phyloP scores from a whole-genome alignment of 2,113 vertebrate species.

The Xiphophorus maculatus region DNA sequence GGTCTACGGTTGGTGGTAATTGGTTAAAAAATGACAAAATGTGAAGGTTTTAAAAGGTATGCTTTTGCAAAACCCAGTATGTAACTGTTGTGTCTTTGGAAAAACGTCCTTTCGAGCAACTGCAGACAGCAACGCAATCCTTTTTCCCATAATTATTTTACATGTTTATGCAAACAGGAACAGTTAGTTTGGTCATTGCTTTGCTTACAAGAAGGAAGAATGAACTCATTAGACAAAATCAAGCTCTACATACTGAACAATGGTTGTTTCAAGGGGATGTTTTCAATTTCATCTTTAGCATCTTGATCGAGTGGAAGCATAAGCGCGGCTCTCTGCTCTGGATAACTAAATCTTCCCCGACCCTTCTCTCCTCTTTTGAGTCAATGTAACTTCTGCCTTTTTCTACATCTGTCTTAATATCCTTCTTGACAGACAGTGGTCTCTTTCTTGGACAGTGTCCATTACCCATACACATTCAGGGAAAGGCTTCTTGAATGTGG shows the following conservation, averaged over 20 bases:
- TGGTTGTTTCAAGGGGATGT: slow-evolving; percentile 42
- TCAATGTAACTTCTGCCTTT: slow-evolving; percentile 27
- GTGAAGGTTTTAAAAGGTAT: too few species aligned
- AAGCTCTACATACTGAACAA: slow-evolving; percentile 63
- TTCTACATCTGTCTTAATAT: slow-evolving; percentile 9
- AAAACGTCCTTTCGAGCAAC: too few species aligned
- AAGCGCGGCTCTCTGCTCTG: background rate
- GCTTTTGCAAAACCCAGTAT: too few species aligned
- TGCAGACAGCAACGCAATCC: too few species aligned
- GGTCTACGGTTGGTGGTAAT: too few species aligned
- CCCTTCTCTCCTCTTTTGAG: slow-evolving; percentile 16
- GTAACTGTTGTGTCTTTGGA: too few species aligned
- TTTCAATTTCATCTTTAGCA: slow-evolving; percentile 11
- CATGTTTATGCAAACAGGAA: too few species aligned
- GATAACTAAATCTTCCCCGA: background rate
- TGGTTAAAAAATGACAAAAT: too few species aligned
- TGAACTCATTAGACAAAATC: slow-evolving; percentile 68
- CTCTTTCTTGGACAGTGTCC: background rate
- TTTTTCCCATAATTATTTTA: too few species aligned
- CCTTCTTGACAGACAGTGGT: slow-evolving; percentile 19
- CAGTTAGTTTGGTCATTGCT: slow-evolving; percentile 18
- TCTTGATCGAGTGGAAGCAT: slow-evolving; percentile 17
- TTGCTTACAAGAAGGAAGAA: slow-evolving; percentile 56
- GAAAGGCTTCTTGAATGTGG: background rate
- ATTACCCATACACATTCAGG: slow-evolving; percentile 15